Conservation (phyloP, 2,113 vertebrate genomes). For the Cyprinodon tularosa region DNA sequence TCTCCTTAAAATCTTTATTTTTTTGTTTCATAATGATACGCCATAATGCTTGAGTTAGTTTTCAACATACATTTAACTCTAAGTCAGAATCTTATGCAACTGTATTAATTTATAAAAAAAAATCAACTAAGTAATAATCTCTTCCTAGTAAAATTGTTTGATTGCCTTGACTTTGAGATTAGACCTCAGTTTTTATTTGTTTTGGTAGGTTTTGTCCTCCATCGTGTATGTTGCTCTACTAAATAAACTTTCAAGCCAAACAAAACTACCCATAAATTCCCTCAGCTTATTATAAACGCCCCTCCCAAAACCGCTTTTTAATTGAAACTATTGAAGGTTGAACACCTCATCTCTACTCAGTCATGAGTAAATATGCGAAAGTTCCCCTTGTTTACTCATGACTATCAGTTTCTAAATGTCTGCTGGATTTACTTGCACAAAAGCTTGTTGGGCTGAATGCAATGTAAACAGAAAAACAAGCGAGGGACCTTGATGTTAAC, state of each 20-base stretch:
- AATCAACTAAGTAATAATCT: too few species aligned
- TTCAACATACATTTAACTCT: too few species aligned
- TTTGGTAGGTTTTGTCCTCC: background rate
- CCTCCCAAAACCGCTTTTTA: background rate
- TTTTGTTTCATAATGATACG: too few species aligned
- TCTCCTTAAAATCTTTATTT: too few species aligned
- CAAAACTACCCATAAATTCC: background rate
- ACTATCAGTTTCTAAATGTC: slow-evolving; percentile 9
- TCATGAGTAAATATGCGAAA: slow-evolving; percentile 1
- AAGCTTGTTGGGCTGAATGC: slow-evolving; percentile 23
- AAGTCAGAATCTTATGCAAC: too few species aligned
- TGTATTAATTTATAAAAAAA: too few species aligned
- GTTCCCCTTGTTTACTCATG: background rate
- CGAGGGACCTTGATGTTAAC: slow-evolving; percentile 36
- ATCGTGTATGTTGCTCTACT: background rate
- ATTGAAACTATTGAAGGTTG: background rate
- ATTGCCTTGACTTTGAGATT: too few species aligned
- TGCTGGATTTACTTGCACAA: slow-evolving; percentile 25
- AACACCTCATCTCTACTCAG: background rate
- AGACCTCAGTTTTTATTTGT: background rate
- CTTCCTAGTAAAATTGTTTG: too few species aligned
- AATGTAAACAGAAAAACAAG: slow-evolving; percentile 55
- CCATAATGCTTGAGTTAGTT: too few species aligned
- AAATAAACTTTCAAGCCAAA: background rate
- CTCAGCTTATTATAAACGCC: background rate